Percentiles rank a stretch among this genome's conserved stretches.
Evolutionary conservation across 1,140 invertebrate species (phyloP).

Genomic region (Drosophila pruinosa): DNA sequence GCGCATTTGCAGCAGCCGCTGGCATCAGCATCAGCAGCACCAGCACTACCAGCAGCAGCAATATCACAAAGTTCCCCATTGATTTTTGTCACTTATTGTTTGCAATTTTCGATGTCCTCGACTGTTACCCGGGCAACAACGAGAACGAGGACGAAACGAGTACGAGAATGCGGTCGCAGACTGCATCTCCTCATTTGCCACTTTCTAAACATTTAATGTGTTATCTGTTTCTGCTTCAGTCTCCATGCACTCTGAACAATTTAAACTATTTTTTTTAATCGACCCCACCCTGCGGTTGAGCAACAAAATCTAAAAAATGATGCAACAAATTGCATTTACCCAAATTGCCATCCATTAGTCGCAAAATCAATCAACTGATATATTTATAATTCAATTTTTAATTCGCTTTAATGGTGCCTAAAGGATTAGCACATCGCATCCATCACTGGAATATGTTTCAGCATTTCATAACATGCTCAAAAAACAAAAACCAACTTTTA

Average conservation of each 20-base stretch:
- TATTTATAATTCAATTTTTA: neutral
- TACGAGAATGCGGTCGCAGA: neutral
- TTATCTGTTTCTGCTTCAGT: neutral
- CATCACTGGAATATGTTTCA: neutral
- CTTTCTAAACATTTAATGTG: neutral
- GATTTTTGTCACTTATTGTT: slow-evolving; percentile 73
- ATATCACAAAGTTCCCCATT: slow-evolving; percentile 56
- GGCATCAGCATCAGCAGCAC: neutral
- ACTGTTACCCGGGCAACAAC: neutral
- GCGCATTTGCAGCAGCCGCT: slow-evolving; percentile 61
- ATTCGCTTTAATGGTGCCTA: neutral
- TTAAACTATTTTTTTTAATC: neutral
- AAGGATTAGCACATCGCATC: neutral
- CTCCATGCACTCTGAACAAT: neutral
- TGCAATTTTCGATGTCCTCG: slow-evolving; percentile 28
- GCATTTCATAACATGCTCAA: neutral
- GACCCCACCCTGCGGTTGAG: neutral
- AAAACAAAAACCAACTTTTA: neutral
- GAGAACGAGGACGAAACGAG: neutral
- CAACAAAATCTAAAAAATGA: neutral
- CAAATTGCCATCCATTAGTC: neutral
- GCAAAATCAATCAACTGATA: neutral
- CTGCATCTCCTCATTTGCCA: neutral
- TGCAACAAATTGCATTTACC: neutral
- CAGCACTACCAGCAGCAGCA: slow-evolving; percentile 2